Base-by-base conservation (phyloP, 2,888 invertebrate species). In the Margaritifera margaritifera region DNA sequence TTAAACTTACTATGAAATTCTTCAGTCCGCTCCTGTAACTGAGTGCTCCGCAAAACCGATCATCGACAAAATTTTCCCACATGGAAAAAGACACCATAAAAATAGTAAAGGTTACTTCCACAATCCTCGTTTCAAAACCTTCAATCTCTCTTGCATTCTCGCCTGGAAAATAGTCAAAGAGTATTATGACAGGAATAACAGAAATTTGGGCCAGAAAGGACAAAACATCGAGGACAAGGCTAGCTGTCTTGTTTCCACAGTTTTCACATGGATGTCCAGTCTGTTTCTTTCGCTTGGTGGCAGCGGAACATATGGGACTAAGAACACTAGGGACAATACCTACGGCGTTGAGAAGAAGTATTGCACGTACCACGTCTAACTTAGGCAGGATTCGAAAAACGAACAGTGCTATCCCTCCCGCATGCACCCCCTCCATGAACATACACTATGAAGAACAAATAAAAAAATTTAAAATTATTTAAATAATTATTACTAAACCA, bases 21-120 rank as follows among this genome's bases (percentile, higher is more conserved):
- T 72, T 68, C 53, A 79, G 68, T 20, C 54, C 27, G 15, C 74
- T 68, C 6, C 27, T 62, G 11, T 69, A 50, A 6, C 55, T 57
- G 15, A 71, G 66, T 15, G 20, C 42, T 6, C 80, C 79, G 59
- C 74, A 75, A 50, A 80, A 79, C 31, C 80, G 68, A 31, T 82
- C 81, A 67, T 86, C 86, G 6, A 78, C 69, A 62, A 85, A 86
- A 60, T 85, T 86, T 66, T 86, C 86, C 86, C 86, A 86, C 69
- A 76, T 80, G 2, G 79, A 72, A 42, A 83, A 69, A 20, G 84
- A 84, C 6, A 84, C 73, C 11, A 82, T 75, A 25, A 85, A 42
- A 52, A 85, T 69, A 19, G 78, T 75, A 0, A 79, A 59, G 0
- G 72, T 64, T 51, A 82, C 65, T 51, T 78, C 69, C 1, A 78